Percentiles rank a stretch among this genome's conserved stretches.
Evolutionary conservation across 2,888 invertebrate genomes (phyloP).

Genomic region (Marasmarcha lunaedactyla): DNA sequence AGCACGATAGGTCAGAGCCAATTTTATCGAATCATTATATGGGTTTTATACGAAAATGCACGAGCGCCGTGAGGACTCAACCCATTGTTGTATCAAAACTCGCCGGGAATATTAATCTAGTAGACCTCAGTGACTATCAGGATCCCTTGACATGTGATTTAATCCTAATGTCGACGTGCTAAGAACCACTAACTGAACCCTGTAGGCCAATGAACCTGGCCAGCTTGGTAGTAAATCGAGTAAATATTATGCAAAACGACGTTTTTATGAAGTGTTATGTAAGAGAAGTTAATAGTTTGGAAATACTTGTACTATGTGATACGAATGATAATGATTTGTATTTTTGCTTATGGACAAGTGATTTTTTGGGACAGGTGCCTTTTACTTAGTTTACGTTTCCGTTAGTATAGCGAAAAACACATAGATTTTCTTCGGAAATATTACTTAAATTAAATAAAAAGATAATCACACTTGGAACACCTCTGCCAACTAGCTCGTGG

Average conservation of each 20-base stretch:
- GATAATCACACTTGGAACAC: no score
- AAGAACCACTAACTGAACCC: slow-evolving; percentile 25
- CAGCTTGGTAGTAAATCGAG: slow-evolving; percentile 22
- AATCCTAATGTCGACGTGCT: slow-evolving; percentile 27
- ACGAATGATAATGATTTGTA: no score
- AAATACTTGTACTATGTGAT: no score
- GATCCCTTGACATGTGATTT: slow-evolving; percentile 28
- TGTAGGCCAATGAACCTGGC: slow-evolving; percentile 48
- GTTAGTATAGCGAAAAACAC: no score
- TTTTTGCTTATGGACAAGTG: no score
- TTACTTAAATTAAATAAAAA: no score
- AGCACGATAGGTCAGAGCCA: slow-evolving; percentile 45
- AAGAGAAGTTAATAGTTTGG: no score
- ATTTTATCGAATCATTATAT: slow-evolving; percentile 64
- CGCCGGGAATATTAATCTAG: slow-evolving; percentile 64
- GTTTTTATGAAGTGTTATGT: no score
- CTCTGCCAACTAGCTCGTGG: no score
- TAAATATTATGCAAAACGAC: background rate
- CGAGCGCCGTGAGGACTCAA: slow-evolving; percentile 38
- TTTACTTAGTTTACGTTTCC: no score
- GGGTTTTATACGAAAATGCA: slow-evolving; percentile 65
- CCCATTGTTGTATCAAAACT: slow-evolving; percentile 55
- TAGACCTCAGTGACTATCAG: slow-evolving; percentile 27
- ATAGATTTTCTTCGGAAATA: no score
- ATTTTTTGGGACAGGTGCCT: no score